phyloP scores from a whole-genome alignment of 2,113 vertebrate genomes.

The Eidolon helvum region DNA sequence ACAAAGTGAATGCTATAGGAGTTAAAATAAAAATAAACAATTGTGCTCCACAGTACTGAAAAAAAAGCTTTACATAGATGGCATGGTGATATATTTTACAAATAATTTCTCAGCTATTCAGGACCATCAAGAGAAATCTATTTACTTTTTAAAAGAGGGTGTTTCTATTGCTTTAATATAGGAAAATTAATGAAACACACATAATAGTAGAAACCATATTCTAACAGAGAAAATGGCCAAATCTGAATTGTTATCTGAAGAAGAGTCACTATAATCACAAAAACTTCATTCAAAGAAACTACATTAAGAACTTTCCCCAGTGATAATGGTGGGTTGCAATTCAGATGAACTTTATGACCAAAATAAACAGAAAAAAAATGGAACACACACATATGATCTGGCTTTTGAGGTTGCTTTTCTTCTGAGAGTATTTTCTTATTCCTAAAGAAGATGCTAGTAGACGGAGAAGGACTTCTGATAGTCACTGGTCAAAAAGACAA shows the following conservation, averaged over 20 bases:
- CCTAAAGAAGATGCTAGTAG: neutral
- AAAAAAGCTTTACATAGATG: neutral
- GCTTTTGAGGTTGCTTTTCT: neutral
- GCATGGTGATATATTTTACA: neutral
- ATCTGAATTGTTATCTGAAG: neutral
- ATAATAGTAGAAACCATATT: neutral
- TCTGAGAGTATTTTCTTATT: neutral
- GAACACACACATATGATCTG: neutral
- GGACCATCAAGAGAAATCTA: neutral
- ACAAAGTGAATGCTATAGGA: neutral
- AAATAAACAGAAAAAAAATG: neutral
- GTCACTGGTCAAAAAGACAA: neutral
- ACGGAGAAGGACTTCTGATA: neutral
- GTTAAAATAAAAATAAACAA: neutral
- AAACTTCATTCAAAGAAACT: neutral
- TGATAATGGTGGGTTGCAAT: neutral
- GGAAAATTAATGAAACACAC: neutral
- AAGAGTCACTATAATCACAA: neutral
- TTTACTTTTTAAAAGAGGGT: neutral
- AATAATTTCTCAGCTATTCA: constrained; percentile 15
- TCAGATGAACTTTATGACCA: neutral
- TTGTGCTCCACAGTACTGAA: neutral
- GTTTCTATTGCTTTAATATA: neutral
- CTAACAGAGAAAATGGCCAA: neutral
- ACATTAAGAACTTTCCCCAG: neutral